Base-by-base conservation (phyloP, 1,140 invertebrate genomes). In the Pogonomyrmex barbatus region DNA sequence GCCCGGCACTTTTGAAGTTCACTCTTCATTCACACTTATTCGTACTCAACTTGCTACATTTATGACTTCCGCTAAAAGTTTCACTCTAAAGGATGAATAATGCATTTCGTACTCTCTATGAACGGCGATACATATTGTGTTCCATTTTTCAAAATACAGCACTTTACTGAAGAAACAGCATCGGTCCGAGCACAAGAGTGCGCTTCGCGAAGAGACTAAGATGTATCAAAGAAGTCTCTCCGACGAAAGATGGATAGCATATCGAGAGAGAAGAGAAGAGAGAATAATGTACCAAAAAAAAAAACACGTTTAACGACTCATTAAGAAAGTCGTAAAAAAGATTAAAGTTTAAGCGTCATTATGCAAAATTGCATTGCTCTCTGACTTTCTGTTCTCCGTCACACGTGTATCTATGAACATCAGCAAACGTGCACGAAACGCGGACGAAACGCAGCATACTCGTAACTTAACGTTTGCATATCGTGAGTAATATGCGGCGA, bases 291-390 rank as follows among this genome's bases (percentile, higher is more conserved):
- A 92, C 91, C 92, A 68, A 92, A 92, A 93, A 88, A 62, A 54
- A 24, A 24, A 62, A 54, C 73, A 73, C 68, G 71, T 86, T 91
- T 91, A 93, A 92, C 77, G 92, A 90, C 71, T 88, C 90, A 93
- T 93, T 93, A 93, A 78, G 88, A 81, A 79, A 89, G 84, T 87
- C 91, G 90, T 93, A 93, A 93, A 93, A 93, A 91, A 92, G 92
- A 93, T 93, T 92, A 92, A 92, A 93, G 91, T 93, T 93, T 92
- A 93, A 91, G 89, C 88, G 87, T 85, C 89, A 92, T 94, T 93
- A 93, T 92, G 92, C 90, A 91, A 92, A 93, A 93, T 93, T 92
- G 85, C 87, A 84, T 87, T 87, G 82, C 86, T 90, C 87, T 89
- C 73, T 73, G 81, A 84, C 76, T 42, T 63, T 65, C 17, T 30